Base-by-base conservation (phyloP, 2,888 invertebrate genomes). In the Epinotia ramella region DNA sequence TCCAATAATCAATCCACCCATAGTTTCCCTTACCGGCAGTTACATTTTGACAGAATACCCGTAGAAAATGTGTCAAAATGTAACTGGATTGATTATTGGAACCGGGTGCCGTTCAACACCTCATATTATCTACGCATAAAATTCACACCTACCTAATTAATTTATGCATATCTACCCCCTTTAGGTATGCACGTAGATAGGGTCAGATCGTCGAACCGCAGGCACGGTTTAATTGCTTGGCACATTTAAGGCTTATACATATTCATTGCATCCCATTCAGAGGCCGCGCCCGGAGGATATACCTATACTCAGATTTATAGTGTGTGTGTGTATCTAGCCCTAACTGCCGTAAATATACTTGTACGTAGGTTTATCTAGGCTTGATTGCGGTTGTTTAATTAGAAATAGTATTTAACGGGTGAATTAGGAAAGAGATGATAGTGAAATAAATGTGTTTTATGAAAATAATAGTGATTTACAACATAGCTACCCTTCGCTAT, bases 231-330 rank as follows among this genome's bases (percentile, higher is more conserved):
- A 95, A 95, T 95, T 93, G 91, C 90, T 90, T 89, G 92, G 91
- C 89, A 92, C 91, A 92, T 92, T 91, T 91, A 90, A 86, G 87
- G 87, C 87, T 84, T 88, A 91, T 92, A 90, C 93, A 95, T 94
- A 91, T 93, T 92, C 91, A 94, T 92, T 90, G 91, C 87, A 88
- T 88, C 88, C 85, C 85, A 87, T 89, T 89, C 84, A 84, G 86
- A 80, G 76, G 73, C 77, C 77, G 79, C 78, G 78, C 78, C 77
- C 72, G 76, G 67, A 71, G 69, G 57, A 66, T 78, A 79, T 72
- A 62, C 56, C 49, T 75, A 68, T 71, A 77, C 67, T 68, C 77
- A 78, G 59, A 46, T 69, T 60, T 60, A 60, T 66, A 66, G 13
- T 28, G 59, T 20, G 24, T 68, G 44, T 69, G 59, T 69, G 59